Evolutionary conservation across 2,113 vertebrate species (phyloP), one percentile per base, ranked within the genome.

Genomic region (Aldabrachelys gigantea): DNA sequence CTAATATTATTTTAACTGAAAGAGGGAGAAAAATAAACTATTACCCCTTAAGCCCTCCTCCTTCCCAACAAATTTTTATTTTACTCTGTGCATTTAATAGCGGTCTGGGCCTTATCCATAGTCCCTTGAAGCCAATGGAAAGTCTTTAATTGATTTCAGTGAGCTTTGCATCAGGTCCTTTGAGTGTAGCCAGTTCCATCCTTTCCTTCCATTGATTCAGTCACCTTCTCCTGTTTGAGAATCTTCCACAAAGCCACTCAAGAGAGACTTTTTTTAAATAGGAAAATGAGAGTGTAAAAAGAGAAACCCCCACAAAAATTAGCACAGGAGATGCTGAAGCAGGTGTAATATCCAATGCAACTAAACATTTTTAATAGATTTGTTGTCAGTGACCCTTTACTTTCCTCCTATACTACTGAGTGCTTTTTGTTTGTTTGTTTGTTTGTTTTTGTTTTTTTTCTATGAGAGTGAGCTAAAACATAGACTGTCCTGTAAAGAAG

Each of bases 281-380:
- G 16, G 87, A 82, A 95, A 56, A 25, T 49, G 69, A 21, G 2
- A n/a, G n/a, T 91, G 17, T 41, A 86, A 54, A 87, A 84, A 85
- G 31, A 31, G 47, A 65, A 35, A 17, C 4, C 14, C 29, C 13
- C 62, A n/a, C 35, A 14, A 19, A 9, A 69, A 69, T 69, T 69
- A 69, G 62, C 16, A n/a, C 35, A 6, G 31, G 62, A 17, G 35
- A n/a, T 16, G 19, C 16, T 65, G 31, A 35, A n/a, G 62, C 16
- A 65, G 8, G 35, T 8, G 4, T n/a, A 35, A 65, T 65, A 65
- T 19, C 31, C 31, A 65, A n/a, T 35, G n/a, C 35, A 69, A 19
- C 62, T 69, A n/a, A 17, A 19, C 62, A 65, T 69, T 69, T 65
- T 69, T 69, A n/a, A n/a, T 35, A 69, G 35, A 69, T 19, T 69